These are phyloP conservation scores for Chrysolina americana DNA, from an alignment of 2,888 invertebrate genomes.

Conservation along the genomic window DNA sequence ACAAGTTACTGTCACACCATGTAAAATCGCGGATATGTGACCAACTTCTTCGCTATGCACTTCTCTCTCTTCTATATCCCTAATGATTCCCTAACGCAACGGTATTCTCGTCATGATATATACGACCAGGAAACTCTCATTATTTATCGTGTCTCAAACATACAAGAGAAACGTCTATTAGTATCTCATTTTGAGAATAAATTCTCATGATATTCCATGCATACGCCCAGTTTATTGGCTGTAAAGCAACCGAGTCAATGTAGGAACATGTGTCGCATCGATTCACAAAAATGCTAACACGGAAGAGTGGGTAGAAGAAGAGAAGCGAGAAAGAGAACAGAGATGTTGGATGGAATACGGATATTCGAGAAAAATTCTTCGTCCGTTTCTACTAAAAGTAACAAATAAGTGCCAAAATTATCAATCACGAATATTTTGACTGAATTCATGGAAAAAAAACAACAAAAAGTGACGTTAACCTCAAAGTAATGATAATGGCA, in stretches of 20 bases:
- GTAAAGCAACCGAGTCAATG: constrained; percentile 25
- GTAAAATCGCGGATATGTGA: not conserved
- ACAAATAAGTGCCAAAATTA: too few relatives aligned
- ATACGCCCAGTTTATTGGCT: constrained; percentile 28
- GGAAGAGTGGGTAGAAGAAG: constrained; percentile 23
- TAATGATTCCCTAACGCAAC: constrained; percentile 23
- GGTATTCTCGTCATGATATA: constrained; percentile 39
- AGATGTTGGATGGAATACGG: not conserved
- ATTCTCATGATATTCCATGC: constrained; percentile 25
- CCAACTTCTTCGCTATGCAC: not conserved
- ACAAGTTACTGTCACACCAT: not conserved
- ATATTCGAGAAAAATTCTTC: too few relatives aligned
- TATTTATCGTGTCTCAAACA: constrained; percentile 37
- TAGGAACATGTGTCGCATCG: not conserved
- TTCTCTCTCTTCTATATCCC: not conserved
- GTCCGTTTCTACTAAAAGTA: too few relatives aligned
- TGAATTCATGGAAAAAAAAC: too few relatives aligned
- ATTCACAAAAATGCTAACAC: constrained; percentile 24
- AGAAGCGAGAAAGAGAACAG: not conserved
- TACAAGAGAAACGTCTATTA: constrained; percentile 40
- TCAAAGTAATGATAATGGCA: too few relatives aligned
- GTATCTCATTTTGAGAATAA: constrained; percentile 41
- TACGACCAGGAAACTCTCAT: constrained; percentile 42
- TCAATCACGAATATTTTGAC: too few relatives aligned
- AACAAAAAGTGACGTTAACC: too few relatives aligned